phyloP scores from a whole-genome alignment of 2,888 invertebrate species.

The Lasioglossum oenotherae region DNA sequence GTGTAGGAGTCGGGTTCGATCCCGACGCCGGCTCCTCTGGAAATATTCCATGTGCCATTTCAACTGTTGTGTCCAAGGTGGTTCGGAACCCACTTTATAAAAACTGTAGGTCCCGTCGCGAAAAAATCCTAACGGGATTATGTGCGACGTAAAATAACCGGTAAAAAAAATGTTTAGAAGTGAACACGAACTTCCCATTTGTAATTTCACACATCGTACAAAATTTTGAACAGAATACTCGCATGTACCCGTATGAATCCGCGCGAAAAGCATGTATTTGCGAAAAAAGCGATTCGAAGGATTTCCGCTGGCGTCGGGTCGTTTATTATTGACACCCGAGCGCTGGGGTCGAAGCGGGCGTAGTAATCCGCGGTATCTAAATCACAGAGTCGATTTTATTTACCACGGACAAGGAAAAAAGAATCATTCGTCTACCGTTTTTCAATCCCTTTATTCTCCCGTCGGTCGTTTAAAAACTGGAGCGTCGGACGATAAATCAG shows the following conservation, averaged over 20 bases:
- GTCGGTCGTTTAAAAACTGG: constrained; percentile 47
- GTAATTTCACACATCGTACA: neutral
- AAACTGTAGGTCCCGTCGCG: no score
- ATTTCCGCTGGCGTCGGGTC: neutral
- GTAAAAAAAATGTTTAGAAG: no score
- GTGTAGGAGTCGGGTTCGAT: no score
- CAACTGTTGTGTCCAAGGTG: no score
- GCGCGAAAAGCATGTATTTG: neutral
- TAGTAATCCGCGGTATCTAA: neutral
- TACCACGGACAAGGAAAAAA: neutral
- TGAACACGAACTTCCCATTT: no score
- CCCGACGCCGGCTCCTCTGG: no score
- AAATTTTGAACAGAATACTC: neutral
- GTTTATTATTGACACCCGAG: neutral
- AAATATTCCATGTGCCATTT: no score
- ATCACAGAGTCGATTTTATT: constrained; percentile 2
- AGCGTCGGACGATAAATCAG: constrained; percentile 48
- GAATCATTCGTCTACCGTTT: constrained; percentile 39
- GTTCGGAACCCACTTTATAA: no score
- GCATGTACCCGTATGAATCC: neutral
- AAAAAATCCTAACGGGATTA: no score
- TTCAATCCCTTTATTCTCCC: constrained; percentile 8
- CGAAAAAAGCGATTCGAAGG: neutral
- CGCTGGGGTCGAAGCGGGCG: neutral
- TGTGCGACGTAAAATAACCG: no score